These are phyloP conservation scores for Rhinoptilus africanus DNA, from an alignment of 2,113 vertebrate genomes.

Conservation along the genomic window DNA sequence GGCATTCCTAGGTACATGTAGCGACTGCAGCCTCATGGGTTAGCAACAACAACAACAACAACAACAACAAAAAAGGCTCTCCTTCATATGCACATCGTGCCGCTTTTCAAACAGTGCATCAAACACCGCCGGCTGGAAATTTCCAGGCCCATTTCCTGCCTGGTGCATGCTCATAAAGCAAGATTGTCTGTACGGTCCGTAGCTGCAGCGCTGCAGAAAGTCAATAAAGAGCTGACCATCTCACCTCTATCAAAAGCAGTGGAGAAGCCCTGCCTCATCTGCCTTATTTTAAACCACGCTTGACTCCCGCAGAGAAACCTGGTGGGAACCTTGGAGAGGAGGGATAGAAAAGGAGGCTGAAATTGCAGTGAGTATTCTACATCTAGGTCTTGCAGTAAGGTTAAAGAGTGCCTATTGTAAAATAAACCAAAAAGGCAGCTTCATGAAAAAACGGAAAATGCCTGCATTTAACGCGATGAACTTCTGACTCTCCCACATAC, in stretches of 20 bases:
- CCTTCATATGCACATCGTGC: constrained; percentile 15
- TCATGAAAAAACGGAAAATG: not conserved
- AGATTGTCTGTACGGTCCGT: not conserved
- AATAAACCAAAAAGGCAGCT: constrained; percentile 7
- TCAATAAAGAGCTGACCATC: constrained; percentile 60
- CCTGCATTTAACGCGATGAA: constrained; percentile 17
- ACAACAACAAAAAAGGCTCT: not conserved
- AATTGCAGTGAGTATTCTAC: constrained; percentile 51
- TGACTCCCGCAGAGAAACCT: constrained; percentile 30
- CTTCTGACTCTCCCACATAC: constrained; percentile 30
- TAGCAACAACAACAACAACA: not conserved
- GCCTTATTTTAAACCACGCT: constrained; percentile 52
- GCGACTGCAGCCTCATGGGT: not conserved
- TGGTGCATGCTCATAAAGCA: constrained; percentile 56
- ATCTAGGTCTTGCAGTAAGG: constrained; percentile 14
- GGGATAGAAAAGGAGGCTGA: constrained; percentile 25
- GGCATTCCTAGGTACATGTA: not conserved
- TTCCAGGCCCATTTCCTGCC: constrained; percentile 63
- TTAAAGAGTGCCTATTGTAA: constrained; percentile 12
- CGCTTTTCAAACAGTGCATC: constrained; percentile 50
- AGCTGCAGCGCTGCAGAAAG: constrained; percentile 58
- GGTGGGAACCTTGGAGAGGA: constrained; percentile 26
- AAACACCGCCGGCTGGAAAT: constrained; percentile 48
- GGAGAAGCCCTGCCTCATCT: constrained; percentile 49
- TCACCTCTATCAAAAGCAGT: constrained; percentile 59